phyloP scores from a whole-genome alignment of 2,888 invertebrate genomes.

The Microctonus brassicae region DNA sequence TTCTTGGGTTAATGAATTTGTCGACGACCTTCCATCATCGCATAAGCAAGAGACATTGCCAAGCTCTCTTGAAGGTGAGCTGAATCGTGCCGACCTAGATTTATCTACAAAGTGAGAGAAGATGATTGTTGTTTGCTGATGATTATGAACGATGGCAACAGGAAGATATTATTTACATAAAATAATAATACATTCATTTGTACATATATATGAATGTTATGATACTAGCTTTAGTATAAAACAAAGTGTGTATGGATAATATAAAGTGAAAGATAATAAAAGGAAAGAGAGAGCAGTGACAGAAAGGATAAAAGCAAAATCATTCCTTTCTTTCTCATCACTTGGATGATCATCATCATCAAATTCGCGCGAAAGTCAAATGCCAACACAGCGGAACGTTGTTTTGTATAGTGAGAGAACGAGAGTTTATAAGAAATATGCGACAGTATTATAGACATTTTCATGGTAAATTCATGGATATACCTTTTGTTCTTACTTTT shows the following conservation, averaged over 20 bases:
- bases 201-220: no score
- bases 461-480: conserved; percentile 16
- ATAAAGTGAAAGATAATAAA: not conserved
- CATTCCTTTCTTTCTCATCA: conserved; percentile 29
- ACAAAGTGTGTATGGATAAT: not conserved
- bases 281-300: conserved; percentile 20
- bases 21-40: conserved; percentile 59
- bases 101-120: conserved; percentile 50
- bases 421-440: not conserved
- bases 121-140: conserved; percentile 13
- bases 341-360: conserved; percentile 42
- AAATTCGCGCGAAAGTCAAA: conserved; percentile 40
- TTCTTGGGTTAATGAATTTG: conserved; percentile 25
- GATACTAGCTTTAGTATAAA: no score
- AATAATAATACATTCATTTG: not conserved
- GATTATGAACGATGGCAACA: not conserved
- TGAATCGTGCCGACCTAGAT: conserved; percentile 66
- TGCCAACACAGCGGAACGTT: conserved; percentile 37
- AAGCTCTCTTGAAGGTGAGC: conserved; percentile 59
- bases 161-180: not conserved
- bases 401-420: not conserved
- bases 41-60: conserved; percentile 60
- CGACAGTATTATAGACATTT: conserved; percentile 39
- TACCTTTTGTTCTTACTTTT: not conserved
- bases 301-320: conserved; percentile 20